A percentile compares a stretch with the other conserved stretches of the same genome.
These are phyloP conservation scores for Torymus aiolomorphi DNA, from an alignment of 2,888 invertebrate species.

Conservation along the genomic window DNA sequence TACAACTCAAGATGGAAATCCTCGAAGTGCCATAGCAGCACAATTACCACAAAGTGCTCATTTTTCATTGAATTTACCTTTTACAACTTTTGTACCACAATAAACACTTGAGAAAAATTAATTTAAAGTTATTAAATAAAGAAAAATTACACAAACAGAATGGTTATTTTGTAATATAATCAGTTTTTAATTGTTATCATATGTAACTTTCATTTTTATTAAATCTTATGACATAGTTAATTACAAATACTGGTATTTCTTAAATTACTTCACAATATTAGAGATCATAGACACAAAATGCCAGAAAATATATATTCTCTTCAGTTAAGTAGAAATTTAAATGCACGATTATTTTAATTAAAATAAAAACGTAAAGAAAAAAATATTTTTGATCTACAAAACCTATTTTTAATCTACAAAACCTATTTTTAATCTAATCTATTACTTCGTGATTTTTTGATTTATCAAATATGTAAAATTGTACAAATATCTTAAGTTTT, in stretches of 20 bases:
- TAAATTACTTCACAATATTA: slow-evolving; percentile 24
- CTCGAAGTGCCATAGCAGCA: slow-evolving; percentile 87
- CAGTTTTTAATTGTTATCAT: not conserved
- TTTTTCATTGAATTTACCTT: slow-evolving; percentile 94
- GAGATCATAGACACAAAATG: slow-evolving; percentile 25
- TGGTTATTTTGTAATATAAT: not conserved
- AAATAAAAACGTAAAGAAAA: slow-evolving; percentile 21
- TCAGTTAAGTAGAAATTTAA: slow-evolving; percentile 33
- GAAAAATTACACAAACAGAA: not conserved
- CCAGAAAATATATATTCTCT: slow-evolving; percentile 41
- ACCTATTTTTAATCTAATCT: slow-evolving; percentile 20
- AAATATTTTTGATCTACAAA: slow-evolving; percentile 27
- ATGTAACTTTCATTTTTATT: slow-evolving; percentile 47
- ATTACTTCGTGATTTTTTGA: slow-evolving; percentile 36
- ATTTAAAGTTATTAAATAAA: not conserved
- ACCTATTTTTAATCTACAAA: too few relatives aligned
- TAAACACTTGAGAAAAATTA: not conserved
- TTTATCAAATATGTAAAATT: slow-evolving; percentile 56
- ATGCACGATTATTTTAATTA: slow-evolving; percentile 27
- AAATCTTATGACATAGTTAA: slow-evolving; percentile 42
- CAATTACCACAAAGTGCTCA: slow-evolving; percentile 95
- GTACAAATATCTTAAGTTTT: slow-evolving; percentile 50
- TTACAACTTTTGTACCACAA: slow-evolving; percentile 86
- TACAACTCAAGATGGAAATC: slow-evolving; percentile 90
- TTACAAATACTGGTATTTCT: slow-evolving; percentile 43